These are phyloP conservation scores for Neolamprologus toae DNA, from an alignment of 2,113 vertebrate genomes.

Conservation along the genomic window DNA sequence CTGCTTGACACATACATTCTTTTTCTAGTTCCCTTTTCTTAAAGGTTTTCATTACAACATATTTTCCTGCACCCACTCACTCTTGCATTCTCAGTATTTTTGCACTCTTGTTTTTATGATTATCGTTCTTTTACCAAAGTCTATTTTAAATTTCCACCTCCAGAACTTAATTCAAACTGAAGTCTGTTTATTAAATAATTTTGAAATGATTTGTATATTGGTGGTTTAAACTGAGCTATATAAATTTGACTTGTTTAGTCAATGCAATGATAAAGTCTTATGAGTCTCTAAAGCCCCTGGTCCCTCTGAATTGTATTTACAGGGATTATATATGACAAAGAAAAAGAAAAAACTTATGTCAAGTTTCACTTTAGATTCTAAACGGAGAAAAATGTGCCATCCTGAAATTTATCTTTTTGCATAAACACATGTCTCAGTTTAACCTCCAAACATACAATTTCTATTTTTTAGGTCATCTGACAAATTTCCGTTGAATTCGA, in stretches of 20 bases:
- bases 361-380: background rate
- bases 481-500: background rate
- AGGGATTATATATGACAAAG: background rate
- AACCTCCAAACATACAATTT: background rate
- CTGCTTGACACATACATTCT: background rate
- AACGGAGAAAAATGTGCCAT: background rate
- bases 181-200: background rate
- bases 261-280: background rate
- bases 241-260: background rate
- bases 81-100: background rate
- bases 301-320: background rate
- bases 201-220: rapidly evolving
- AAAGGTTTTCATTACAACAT: background rate
- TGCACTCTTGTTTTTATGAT: background rate
- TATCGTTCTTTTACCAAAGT: background rate
- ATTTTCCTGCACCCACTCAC: background rate
- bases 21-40: background rate
- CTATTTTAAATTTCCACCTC: background rate
- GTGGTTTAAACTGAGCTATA: background rate
- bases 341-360: background rate
- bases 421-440: background rate
- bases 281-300: background rate
- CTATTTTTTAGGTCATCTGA: background rate
- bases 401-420: rapidly evolving
- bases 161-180: background rate